phyloP scores from a whole-genome alignment of 2,888 invertebrate genomes.

The Priapulus caudatus region DNA sequence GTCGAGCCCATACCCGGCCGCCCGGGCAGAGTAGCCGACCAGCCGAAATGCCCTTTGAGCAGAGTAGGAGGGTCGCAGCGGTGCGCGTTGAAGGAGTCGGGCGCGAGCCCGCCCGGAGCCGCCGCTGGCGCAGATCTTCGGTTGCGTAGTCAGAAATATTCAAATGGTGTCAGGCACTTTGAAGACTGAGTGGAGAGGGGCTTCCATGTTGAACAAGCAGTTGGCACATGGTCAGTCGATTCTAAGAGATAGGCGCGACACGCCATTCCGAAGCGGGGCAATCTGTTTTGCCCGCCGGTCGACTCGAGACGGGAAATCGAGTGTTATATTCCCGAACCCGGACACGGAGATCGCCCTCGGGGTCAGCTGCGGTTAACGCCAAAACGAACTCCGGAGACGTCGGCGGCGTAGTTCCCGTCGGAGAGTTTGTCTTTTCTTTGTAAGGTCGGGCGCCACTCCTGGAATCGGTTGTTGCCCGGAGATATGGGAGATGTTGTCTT shows the following conservation, averaged over 20 bases:
- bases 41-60: no score
- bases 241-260: slow-evolving; percentile 32
- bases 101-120: slow-evolving; percentile 39
- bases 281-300: slow-evolving; percentile 14
- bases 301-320: slow-evolving; percentile 36
- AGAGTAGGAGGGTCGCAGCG: slow-evolving; percentile 13
- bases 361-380: no score
- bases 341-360: no score
- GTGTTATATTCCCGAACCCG: slow-evolving; percentile 34
- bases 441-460: slow-evolving; percentile 38
- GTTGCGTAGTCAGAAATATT: slow-evolving; percentile 60
- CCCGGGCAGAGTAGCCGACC: slow-evolving; percentile 26
- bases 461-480: slow-evolving; percentile 39
- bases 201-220: slow-evolving; percentile 49
- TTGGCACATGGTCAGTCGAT: slow-evolving; percentile 39
- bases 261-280: slow-evolving; percentile 18
- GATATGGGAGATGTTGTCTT: slow-evolving; percentile 36
- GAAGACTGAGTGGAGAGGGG: slow-evolving; percentile 43
- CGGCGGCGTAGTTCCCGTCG: slow-evolving; percentile 33
- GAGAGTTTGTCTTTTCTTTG: slow-evolving; percentile 42
- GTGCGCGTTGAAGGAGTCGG: slow-evolving; percentile 17
- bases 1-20: slow-evolving; percentile 45
- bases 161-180: slow-evolving; percentile 49
- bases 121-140: slow-evolving; percentile 48
- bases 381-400: slow-evolving; percentile 37